Evolutionary conservation across 2,113 vertebrate species (phyloP).

Genomic region (Forbesichthys agassizii): DNA sequence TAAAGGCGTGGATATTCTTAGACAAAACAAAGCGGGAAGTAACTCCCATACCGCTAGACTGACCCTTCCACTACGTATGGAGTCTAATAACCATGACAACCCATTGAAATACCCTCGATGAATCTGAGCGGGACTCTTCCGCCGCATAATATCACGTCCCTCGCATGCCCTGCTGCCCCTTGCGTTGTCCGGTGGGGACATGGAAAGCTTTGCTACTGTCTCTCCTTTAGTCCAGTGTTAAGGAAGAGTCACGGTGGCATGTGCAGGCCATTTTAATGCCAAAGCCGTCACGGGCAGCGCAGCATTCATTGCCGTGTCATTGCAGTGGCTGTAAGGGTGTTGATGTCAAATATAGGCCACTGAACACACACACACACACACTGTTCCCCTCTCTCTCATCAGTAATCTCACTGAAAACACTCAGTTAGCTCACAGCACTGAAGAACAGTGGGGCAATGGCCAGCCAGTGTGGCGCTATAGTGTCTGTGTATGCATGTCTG

Average conservation of each 20-base stretch:
- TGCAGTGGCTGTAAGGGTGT: conserved; percentile 65
- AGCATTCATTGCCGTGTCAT: conserved; percentile 47
- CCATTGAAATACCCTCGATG: no score
- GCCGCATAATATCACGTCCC: no score
- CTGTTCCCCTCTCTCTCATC: conserved; percentile 24
- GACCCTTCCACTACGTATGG: no score
- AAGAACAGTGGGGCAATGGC: conserved; percentile 44
- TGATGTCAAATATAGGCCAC: conserved; percentile 63
- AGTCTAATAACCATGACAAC: no score
- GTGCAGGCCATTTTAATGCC: conserved; percentile 29
- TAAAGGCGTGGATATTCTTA: no score
- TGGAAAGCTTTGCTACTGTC: conserved; percentile 64
- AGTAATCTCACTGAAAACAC: conserved; percentile 8
- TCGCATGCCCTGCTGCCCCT: conserved; percentile 9
- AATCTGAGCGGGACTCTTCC: no score
- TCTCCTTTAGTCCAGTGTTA: conserved; percentile 43
- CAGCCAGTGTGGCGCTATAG: neutral
- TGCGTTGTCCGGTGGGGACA: conserved; percentile 58
- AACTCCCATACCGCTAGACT: no score
- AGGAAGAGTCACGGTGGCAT: conserved; percentile 57
- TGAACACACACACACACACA: conserved; percentile 39
- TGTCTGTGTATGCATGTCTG: neutral
- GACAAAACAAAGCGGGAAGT: no score
- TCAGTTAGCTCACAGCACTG: conserved; percentile 30
- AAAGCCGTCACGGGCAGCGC: no score